Evolutionary conservation across 2,113 vertebrate species (phyloP), one percentile per base, ranked within the genome.

Genomic region (Pseudolaguvia tuberculata): DNA sequence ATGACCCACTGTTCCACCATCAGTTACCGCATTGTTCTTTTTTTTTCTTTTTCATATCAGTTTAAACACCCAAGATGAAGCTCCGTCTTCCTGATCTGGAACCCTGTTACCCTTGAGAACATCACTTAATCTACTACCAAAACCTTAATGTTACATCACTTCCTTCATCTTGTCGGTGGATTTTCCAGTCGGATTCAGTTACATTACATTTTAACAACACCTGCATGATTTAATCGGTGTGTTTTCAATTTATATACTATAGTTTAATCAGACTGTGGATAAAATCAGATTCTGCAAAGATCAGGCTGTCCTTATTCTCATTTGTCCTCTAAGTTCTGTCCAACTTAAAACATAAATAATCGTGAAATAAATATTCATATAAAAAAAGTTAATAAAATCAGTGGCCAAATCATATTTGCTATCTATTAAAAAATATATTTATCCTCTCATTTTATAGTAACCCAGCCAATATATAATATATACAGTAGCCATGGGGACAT

Each of bases 21-120:
- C 29, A 35, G 3, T 23, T 39, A 61, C 8, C 35, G 58, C 59
- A 62, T 29, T 10, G 27, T 6, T 17, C 20, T 10, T 35, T 20
- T n/a, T 9, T 29, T 18, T 58, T 6, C n/a, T 55, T 17, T 35
- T 59, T 18, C 21, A 31, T 59, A 31, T 6, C 25, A 0, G 93
- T 7, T 21, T 45, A 25, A 57, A 42, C 25, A 13, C 10, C 29
- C 31, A 17, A n/a, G n/a, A 67, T 47, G 35, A 48, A 47, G 62
- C n/a, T 27, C 23, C 45, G 17, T 48, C 21, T 67, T 10, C 17
- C 12, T 52, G 11, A 23, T 47, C 2, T 47, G 39, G 23, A 68
- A 35, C 17, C 48, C 66, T 14, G 50, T 52, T 21, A 39, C 67
- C 67, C 11, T 21, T 15, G 11, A 70, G 50, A 70, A 29, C 67